A percentile compares a stretch with the other conserved stretches of the same genome.
Evolutionary conservation across 1,140 invertebrate species (phyloP).

Genomic region (Psilanteris sp.): DNA sequence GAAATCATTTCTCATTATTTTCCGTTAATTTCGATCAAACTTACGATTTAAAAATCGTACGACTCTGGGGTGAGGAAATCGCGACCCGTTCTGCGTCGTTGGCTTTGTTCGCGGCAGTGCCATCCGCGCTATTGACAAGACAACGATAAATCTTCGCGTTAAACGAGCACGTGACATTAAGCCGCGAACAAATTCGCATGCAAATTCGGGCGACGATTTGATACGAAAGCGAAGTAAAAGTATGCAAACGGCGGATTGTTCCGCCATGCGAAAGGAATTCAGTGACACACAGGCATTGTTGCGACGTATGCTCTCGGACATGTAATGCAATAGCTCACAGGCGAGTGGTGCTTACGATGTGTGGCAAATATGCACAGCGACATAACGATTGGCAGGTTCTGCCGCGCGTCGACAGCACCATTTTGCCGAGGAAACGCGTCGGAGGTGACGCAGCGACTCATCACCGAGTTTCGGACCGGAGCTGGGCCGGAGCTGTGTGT

Average conservation of each 20-base stretch:
- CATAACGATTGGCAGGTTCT: conserved; percentile 26
- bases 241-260: conserved; percentile 56
- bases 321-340: conserved; percentile 60
- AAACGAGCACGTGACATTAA: conserved; percentile 41
- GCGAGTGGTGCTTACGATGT: conserved; percentile 60
- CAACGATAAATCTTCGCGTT: too few relatives aligned
- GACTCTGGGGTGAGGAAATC: too few relatives aligned
- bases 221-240: conserved; percentile 49
- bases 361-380: conserved; percentile 57
- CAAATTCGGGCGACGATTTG: conserved; percentile 29
- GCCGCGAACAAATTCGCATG: conserved; percentile 19
- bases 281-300: conserved; percentile 57
- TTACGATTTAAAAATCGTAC: too few relatives aligned
- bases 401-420: conserved; percentile 27
- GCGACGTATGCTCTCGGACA: conserved; percentile 55
- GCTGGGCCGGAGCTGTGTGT: too few relatives aligned
- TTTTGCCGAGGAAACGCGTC: conserved; percentile 11
- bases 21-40: too few relatives aligned
- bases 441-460: not conserved
- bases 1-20: too few relatives aligned
- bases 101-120: too few relatives aligned
- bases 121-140: too few relatives aligned
- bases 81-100: too few relatives aligned
- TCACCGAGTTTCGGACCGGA: too few relatives aligned
- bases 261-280: conserved; percentile 57